Conservation (phyloP, 2,797 vertebrate genomes). For the Cephalopachus bancanus region DNA sequence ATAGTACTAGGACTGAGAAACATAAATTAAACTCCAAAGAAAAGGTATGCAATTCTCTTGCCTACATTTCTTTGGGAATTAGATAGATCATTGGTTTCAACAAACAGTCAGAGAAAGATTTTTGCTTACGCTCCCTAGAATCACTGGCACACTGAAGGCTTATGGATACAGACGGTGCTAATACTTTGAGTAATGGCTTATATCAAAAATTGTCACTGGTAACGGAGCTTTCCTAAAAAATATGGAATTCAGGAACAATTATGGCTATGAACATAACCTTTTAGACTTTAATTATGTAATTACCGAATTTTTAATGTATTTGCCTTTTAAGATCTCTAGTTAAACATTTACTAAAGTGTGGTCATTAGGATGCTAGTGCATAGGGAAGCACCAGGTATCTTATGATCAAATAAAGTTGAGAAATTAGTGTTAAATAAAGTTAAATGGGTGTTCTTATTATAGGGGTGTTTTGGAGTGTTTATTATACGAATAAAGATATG, state of each 20-base stretch:
- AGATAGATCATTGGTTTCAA: not conserved
- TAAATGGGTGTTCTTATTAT: not conserved
- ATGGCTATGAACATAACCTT: not conserved
- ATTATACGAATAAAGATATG: not conserved
- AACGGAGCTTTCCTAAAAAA: not conserved
- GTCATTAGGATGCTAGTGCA: not conserved
- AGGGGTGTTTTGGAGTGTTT: not conserved
- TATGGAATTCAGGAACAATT: not conserved
- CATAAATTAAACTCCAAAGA: not conserved
- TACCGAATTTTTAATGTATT: not conserved
- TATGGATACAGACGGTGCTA: not conserved
- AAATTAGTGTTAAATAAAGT: not conserved
- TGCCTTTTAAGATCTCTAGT: not conserved
- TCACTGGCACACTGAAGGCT: not conserved
- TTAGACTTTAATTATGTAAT: not conserved
- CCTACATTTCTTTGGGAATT: slow-evolving; percentile 12
- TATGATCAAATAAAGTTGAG: not conserved
- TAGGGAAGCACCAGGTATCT: not conserved
- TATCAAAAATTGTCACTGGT: not conserved
- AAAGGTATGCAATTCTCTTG: not conserved
- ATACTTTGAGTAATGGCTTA: not conserved
- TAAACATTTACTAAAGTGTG: not conserved
- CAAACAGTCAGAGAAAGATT: not conserved
- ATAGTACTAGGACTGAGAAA: not conserved
- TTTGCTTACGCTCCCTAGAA: not conserved